Evolutionary conservation across 2,113 vertebrate species (phyloP).

Genomic region (Python bivittatus): DNA sequence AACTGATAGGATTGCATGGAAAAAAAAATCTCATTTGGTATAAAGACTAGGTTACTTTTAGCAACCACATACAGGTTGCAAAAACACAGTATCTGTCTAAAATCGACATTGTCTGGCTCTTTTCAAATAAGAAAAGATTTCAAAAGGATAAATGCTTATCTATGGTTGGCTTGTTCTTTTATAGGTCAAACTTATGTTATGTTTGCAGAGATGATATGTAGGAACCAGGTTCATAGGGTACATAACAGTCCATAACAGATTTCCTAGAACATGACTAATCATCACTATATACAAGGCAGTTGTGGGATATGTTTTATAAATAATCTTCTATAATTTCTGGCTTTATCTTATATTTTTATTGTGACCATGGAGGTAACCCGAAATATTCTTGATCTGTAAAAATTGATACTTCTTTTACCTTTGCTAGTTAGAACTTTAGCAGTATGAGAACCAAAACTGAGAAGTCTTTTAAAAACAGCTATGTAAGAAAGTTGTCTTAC

Average conservation of each 20-base stretch:
- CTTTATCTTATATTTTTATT: neutral
- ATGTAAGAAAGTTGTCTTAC: neutral
- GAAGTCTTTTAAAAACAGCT: neutral
- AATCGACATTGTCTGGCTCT: neutral
- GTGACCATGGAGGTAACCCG: neutral
- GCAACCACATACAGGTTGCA: too few species aligned
- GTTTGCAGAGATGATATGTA: neutral
- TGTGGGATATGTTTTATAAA: neutral
- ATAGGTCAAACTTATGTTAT: neutral
- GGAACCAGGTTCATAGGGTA: neutral
- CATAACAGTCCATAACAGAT: neutral
- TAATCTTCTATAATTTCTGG: neutral
- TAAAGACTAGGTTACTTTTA: neutral
- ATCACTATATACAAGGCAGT: neutral
- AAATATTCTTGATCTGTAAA: neutral
- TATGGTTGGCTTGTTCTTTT: neutral
- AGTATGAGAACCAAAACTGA: neutral
- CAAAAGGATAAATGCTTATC: neutral
- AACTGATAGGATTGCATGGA: neutral
- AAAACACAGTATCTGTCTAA: neutral
- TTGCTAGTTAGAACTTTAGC: neutral
- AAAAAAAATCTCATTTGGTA: neutral
- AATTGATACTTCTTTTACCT: neutral
- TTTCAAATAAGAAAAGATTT: neutral
- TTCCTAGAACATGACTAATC: neutral